phyloP scores from a whole-genome alignment of 1,140 invertebrate genomes.

The Achatina immaculata region DNA sequence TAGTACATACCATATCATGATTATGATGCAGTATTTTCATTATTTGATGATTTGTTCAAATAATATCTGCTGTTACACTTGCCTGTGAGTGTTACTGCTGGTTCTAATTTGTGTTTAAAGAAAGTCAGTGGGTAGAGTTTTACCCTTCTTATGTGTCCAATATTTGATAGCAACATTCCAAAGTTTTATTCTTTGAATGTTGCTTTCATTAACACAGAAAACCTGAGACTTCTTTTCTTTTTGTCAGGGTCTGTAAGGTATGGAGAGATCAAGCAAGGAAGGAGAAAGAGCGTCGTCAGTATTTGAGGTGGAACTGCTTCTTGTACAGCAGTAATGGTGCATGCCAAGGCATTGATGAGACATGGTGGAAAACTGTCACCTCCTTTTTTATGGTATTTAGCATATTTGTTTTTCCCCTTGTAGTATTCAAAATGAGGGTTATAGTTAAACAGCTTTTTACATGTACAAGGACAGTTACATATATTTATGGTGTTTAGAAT shows the following conservation, averaged over 20 bases:
- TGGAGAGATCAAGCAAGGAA: slow-evolving; percentile 24
- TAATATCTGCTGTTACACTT: no score
- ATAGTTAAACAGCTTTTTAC: background rate
- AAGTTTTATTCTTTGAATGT: no score
- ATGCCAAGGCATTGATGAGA: background rate
- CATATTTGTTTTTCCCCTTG: background rate
- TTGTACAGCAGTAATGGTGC: background rate
- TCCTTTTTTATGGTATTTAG: slow-evolving; percentile 10
- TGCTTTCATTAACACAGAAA: no score
- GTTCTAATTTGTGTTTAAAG: no score
- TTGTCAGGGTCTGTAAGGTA: slow-evolving; percentile 26
- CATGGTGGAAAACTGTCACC: background rate
- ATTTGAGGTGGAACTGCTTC: slow-evolving; percentile 30
- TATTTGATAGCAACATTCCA: no score
- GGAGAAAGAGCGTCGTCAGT: background rate
- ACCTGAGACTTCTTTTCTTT: no score
- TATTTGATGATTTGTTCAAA: no score
- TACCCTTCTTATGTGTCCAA: no score
- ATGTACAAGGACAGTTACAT: background rate
- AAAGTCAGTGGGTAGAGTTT: no score
- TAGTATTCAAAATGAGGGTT: background rate
- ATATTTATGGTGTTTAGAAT: background rate
- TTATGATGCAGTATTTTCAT: no score
- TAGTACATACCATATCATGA: no score
- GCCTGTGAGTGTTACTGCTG: no score